phyloP scores from a whole-genome alignment of 2,113 vertebrate species.

The Oenanthe melanoleuca region DNA sequence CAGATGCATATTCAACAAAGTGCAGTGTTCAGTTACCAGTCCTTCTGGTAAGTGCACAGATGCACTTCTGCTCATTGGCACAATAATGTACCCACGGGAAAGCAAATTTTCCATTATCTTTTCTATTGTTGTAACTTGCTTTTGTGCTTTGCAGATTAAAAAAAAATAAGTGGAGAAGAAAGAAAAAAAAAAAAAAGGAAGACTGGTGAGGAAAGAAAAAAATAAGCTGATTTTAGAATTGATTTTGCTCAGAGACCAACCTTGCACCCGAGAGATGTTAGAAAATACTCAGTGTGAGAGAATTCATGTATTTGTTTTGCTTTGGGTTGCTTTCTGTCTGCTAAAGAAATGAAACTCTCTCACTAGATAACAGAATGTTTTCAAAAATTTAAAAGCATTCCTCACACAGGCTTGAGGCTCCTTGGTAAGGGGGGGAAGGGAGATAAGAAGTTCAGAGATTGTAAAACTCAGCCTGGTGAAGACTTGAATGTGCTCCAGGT shows the following conservation, averaged over 20 bases:
- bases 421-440: not conserved
- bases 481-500: not conserved
- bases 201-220: not conserved
- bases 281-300: not conserved
- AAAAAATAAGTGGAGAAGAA: not conserved
- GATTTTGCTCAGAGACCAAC: not conserved
- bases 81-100: not conserved
- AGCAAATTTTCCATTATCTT: not conserved
- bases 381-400: not conserved
- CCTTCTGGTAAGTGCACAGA: not conserved
- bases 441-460: not conserved
- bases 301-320: not conserved
- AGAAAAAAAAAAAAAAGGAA: not conserved
- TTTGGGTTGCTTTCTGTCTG: not conserved
- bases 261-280: not conserved
- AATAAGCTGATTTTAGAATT: not conserved
- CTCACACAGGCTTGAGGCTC: not conserved
- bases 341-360: not conserved
- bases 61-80: not conserved
- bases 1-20: not conserved
- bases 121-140: not conserved
- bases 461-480: not conserved
- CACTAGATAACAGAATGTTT: not conserved
- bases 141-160: not conserved
- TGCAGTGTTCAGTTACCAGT: not conserved